Base-by-base conservation (phyloP, 2,797 vertebrate species). In the Menidia menidia region DNA sequence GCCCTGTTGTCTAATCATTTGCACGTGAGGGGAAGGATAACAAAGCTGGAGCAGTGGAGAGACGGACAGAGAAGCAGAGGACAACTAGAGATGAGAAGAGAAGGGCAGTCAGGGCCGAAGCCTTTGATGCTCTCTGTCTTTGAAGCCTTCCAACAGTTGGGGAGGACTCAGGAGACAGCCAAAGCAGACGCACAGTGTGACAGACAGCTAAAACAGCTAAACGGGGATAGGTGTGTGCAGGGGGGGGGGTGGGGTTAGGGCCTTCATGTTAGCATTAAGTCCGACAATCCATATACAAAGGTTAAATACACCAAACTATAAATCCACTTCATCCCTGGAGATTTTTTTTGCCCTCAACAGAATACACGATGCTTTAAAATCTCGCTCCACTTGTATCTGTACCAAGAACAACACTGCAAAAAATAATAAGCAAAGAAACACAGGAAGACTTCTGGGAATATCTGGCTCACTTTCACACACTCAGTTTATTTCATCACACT, bases 1-100 rank as follows among this genome's bases (percentile, higher is more conserved):
- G 81, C 77, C 68, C 82, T 82, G 82, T 85, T 70, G 48, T 89
- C 77, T 92, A 93, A 94, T 93, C 80, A 85, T 84, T 91, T 88
- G 80, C 93, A 94, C 89, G 92, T 91, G 92, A 90, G 78, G 71
- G 77, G 67, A 85, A 72, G 73, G 78, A 83, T 80, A 85, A 83
- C 66, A 83, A 78, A 80, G 75, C 70, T 78, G 77, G 45, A 81
- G 53, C 60, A 73, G 81, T 39, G 48, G 68, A 84, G 77, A 71
- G 62, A 70, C 72, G 78, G 69, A 77, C 67, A 71, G 63, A 45
- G 60, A 72, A 62, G 69, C 80, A 70, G 62, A 41, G 58, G 72
- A 88, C 62, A 70, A 63, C 53, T 50, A 67, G 81, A 32, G 77
- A 81, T 71, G 86, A 81, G 74, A 82, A 56, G 70, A 81, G 68